These are phyloP conservation scores for Trididemnum nubilum DNA, from an alignment of 23 tunicate species.

Conservation along the genomic window DNA sequence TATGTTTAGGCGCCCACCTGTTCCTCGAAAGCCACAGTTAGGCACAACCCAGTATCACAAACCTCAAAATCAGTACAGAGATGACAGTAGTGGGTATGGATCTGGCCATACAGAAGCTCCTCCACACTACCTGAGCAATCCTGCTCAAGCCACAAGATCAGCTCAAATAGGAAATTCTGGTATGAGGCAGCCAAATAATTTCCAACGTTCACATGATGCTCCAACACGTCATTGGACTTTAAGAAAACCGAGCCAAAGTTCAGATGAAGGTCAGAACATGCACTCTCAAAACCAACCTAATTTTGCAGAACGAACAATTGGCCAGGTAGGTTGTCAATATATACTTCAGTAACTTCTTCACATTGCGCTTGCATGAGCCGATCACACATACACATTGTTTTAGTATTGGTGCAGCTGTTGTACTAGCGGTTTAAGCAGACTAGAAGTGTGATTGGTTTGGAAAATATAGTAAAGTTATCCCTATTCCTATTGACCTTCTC, in stretches of 20 bases:
- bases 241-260: neutral
- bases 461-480: no score
- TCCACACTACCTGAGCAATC: neutral
- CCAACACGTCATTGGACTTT: neutral
- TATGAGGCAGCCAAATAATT: neutral
- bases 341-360: no score
- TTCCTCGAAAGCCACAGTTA: neutral
- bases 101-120: neutral
- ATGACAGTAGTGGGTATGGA: neutral
- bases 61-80: neutral
- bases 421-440: no score
- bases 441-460: no score
- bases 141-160: neutral
- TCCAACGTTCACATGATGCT: neutral
- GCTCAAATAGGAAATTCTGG: neutral
- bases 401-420: no score
- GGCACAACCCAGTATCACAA: neutral
- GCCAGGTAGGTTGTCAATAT: no score
- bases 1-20: neutral
- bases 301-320: no score
- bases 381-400: no score
- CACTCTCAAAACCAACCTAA: no score
- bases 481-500: no score
- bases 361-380: no score
- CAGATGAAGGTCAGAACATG: no score